Base-by-base conservation (phyloP, 2,888 invertebrate genomes). In the Eupithecia insigniata region DNA sequence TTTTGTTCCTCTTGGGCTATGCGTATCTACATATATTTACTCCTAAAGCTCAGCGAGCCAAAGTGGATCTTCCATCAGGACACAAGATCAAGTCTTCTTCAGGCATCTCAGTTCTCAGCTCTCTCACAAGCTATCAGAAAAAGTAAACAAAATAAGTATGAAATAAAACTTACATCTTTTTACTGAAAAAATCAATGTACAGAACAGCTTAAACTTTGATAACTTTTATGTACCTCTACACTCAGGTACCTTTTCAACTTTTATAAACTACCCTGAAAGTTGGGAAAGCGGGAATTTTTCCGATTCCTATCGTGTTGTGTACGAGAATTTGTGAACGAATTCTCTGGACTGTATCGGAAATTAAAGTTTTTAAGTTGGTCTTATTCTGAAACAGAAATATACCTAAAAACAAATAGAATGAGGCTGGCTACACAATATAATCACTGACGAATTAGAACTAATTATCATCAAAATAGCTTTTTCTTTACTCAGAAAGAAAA, bases 231-330 rank as follows among this genome's bases (percentile, higher is more conserved):
- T 30, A 30, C 26, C 26, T 36, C 26, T 58, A 61, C 39, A 10
- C 36, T 68, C 60, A 22, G 39, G 39, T 34, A 43, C 28, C n/a
- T 61, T 68, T 68, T 43, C 36, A 64, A 64, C 36, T 64, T 36
- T 14, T 39, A 64, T 36, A 68, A 75, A 75, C 75, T 75, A 68
- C 66, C 74, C 79, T 69, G 69, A 2, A 69, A 71, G 71, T 74
- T 70, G 67, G 66, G 58, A 66, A 69, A 71, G 60, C 67, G 55
- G 62, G 66, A 66, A 71, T 74, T 74, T 69, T 30, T 64, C 32
- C 64, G 64, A 62, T 67, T 71, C 66, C 67, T 65, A 68, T 71
- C 46, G 55, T 18, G 64, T 67, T 80, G 66, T 78, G 74, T 75
- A 67, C 76, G 64, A n/a, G 61, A 67, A 69, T 67, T 67, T 67